Evolutionary conservation across 2,888 invertebrate genomes (phyloP), one percentile per base, ranked within the genome.

Genomic region (Lymantria dispar): DNA sequence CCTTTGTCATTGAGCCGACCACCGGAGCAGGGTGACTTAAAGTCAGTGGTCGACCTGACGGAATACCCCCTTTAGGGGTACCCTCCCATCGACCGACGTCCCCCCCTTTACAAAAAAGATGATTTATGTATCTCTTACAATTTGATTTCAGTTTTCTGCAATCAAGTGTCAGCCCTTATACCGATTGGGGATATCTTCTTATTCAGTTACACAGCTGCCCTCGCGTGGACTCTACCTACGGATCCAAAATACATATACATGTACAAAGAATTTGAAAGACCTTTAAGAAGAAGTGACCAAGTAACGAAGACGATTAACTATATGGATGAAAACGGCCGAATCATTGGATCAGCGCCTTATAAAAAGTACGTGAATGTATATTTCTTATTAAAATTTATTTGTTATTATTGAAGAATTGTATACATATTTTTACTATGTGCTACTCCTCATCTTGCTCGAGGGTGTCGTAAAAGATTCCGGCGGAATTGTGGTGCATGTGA

Each of bases 181-280:
- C 87, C 93, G 0, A 94, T 89, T 0, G 88, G 89, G 0, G 92
- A 93, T 53, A 92, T 94, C 38, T 94, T 95, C 64, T 93, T 95
- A 8, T 87, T 94, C 57, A 95, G 95, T 3, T 92, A 93, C 51
- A 96, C 96, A 0, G 95, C 95, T 0, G 95, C 95, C 1, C 78
- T 96, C 52, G 96, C 96, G 1, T 96, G 95, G 94, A 93, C 92
- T 60, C 76, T 96, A 22, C 96, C 96, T 0, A 92, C 94, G 36
- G 93, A 94, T 46, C 92, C 88, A 0, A 73, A 74, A 15, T 60
- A 78, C 10, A 66, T 87, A 7, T 62, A 79, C 37, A 76, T 79
- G 62, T 67, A 90, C 3, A 87, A 82, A 22, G 68, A 82, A 1
- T 68, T 76, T 3, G 74, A 77, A 3, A 74, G 71, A n/a, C 71